Conservation (phyloP, 2,113 vertebrate genomes). For the Tringa solitaria region DNA sequence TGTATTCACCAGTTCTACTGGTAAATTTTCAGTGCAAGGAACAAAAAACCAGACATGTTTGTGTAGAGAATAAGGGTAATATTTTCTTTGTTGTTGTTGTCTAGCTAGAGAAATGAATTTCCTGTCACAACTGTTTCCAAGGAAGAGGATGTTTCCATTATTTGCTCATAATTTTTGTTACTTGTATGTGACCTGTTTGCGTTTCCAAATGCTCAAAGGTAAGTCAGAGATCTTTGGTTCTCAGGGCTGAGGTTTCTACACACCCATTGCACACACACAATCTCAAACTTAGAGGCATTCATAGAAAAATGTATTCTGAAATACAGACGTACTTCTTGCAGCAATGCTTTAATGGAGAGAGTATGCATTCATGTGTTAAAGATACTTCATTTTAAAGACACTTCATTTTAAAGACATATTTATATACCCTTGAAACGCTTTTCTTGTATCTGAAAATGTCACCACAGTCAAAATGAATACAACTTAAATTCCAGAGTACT, state of each 20-base stretch:
- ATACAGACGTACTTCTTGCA: not conserved
- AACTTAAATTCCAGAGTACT: constrained; percentile 2
- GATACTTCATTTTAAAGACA: not conserved
- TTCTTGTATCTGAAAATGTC: constrained; percentile 22
- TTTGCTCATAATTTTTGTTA: not conserved
- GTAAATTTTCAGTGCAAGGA: not conserved
- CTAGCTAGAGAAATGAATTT: not conserved
- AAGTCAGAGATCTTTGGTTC: not conserved
- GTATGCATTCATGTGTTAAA: not conserved
- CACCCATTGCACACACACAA: not conserved
- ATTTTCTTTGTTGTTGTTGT: not conserved
- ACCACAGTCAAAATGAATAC: not conserved
- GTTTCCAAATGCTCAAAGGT: not conserved
- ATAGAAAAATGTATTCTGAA: not conserved
- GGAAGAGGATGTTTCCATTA: not conserved
- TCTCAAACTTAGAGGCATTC: not conserved
- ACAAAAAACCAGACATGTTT: not conserved
- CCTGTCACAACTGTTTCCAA: not conserved
- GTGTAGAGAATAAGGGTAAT: not conserved
- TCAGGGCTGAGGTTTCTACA: not conserved
- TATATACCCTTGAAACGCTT: not conserved
- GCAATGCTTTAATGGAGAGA: not conserved
- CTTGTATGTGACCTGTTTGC: not conserved
- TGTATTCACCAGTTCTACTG: not conserved
- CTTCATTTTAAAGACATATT: not conserved